phyloP scores from a whole-genome alignment of 2,113 vertebrate genomes.

The Spheniscus mendiculus region DNA sequence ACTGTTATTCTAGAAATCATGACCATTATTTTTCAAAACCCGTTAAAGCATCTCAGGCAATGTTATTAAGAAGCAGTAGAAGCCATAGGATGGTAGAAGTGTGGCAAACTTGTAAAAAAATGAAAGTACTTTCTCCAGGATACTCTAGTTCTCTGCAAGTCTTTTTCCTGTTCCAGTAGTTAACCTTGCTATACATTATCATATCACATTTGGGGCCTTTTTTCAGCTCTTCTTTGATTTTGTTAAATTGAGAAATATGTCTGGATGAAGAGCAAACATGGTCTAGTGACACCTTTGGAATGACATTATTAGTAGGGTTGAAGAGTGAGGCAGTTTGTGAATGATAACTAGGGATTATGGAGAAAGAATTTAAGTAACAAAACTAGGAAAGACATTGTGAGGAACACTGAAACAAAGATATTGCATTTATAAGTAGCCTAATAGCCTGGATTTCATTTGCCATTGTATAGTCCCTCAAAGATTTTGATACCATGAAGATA shows the following conservation, averaged over 20 bases:
- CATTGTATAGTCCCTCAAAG: not conserved
- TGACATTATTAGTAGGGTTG: not conserved
- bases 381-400: not conserved
- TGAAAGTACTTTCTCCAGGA: not conserved
- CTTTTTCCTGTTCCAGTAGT: not conserved
- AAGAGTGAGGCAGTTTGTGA: not conserved
- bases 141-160: constrained; percentile 4
- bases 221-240: constrained; percentile 23
- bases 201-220: not conserved
- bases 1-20: constrained; percentile 26
- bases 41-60: not conserved
- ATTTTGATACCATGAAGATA: not conserved
- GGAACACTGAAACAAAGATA: not conserved
- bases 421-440: not conserved
- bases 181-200: not conserved
- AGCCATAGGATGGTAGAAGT: not conserved
- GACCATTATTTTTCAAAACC: constrained; percentile 46
- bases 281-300: not conserved
- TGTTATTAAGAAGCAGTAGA: constrained; percentile 5
- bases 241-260: constrained; percentile 36
- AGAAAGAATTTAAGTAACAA: not conserved
- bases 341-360: not conserved
- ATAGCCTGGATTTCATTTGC: not conserved
- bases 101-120: not conserved
- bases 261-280: constrained; percentile 31